A percentile compares a stretch with the other conserved stretches of the same genome.
Conservation (phyloP, 2,797 vertebrate species). For the Pelochelys cantorii region DNA sequence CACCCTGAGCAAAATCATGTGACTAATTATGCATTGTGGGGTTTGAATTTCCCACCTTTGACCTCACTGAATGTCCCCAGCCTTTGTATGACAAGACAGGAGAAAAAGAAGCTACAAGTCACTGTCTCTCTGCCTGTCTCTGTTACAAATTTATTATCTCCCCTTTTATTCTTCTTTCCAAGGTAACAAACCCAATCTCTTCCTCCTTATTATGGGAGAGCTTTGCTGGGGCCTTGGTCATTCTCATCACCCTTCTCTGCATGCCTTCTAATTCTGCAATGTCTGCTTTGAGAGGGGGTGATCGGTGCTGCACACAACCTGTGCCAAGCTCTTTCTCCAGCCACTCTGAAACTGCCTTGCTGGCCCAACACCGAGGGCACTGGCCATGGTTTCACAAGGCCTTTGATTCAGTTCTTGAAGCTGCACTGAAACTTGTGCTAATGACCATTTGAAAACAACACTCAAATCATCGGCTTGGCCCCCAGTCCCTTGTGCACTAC, state of each 20-base stretch:
- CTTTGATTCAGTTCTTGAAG: background rate
- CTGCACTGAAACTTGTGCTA: background rate
- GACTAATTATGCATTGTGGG: background rate
- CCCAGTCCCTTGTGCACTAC: background rate
- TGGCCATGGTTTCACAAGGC: background rate
- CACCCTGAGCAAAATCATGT: background rate
- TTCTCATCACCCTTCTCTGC: background rate
- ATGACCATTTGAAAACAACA: background rate
- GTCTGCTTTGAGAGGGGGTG: background rate
- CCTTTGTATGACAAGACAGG: background rate
- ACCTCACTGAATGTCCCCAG: background rate
- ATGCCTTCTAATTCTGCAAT: background rate
- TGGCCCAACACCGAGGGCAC: background rate
- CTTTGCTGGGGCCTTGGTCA: background rate
- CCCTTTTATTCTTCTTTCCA: background rate
- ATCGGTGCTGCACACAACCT: background rate
- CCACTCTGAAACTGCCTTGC: background rate
- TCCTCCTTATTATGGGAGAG: background rate
- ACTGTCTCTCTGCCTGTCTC: background rate
- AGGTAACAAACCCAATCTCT: background rate
- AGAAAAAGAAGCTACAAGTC: background rate
- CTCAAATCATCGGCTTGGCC: background rate
- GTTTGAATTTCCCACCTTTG: background rate
- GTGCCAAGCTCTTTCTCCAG: background rate
- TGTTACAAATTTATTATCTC: background rate